Base-by-base conservation (phyloP, 2,797 vertebrate species). In the Lutra lutra region DNA sequence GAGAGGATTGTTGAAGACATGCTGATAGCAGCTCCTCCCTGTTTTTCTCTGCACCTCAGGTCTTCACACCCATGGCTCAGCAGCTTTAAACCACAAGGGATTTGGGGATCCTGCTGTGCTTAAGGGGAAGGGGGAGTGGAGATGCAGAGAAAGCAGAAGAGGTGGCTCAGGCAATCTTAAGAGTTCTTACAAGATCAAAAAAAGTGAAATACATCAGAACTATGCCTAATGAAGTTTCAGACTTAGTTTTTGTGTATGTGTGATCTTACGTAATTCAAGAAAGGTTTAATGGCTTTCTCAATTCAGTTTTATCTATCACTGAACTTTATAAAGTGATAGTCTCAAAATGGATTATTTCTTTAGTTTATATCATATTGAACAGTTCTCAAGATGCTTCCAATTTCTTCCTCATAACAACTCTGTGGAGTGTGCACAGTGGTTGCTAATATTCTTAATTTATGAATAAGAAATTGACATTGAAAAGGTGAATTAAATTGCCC, bases 321-420 rank as follows among this genome's bases (percentile, higher is more conserved):
- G 48, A 95, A 48, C 86, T 92, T 96, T 75, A 92, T 77, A 21
- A 85, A 78, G 60, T 40, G 5, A 75, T 85, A 1, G 89, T 89
- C n/a, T 68, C 66, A 68, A 68, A 68, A 83, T 56, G 25, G 70
- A 29, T 77, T 17, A 27, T 90, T 93, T 94, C 38, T 88, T 95
- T 86, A 70, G 54, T 72, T 77, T 85, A 35, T 25, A 48, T 75
- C 60, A 72, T 23, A 87, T 4, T 62, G 46, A 92, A 58, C 54
- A 43, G 14, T 70, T 54, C 11, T 84, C 21, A 56, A 21, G 68
- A 68, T 64, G 46, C 12, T 75, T 90, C 21, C 27, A 38, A 58
- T 73, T 82, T 72, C 10, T 35, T 51, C 43, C 17, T 79, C 29
- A 85, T 3, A 91, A 32, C 27, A 80, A 82, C 3, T 11, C n/a